Percentiles rank a stretch among this genome's conserved stretches.
Evolutionary conservation across 53 echinoderm and acorn worm species (phyloP).

Genomic region (Apostichopus leukothele): DNA sequence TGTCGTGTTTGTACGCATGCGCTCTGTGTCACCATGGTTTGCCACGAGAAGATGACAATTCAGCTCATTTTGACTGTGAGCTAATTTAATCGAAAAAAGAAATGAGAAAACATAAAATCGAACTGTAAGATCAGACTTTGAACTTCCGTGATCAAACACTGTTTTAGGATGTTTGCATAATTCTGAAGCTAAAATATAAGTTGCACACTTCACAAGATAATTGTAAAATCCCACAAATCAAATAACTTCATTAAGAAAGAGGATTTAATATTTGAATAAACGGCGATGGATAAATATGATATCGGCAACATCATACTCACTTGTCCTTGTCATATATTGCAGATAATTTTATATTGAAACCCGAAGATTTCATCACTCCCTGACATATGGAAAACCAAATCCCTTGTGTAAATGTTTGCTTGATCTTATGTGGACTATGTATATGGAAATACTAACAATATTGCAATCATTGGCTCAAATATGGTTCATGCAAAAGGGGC

Average conservation of each 20-base stretch:
- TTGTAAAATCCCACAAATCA: neutral
- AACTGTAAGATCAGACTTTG: slow-evolving; percentile 11
- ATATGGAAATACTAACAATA: too few relatives aligned
- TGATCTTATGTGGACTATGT: too few relatives aligned
- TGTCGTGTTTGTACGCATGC: neutral
- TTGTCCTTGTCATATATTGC: too few relatives aligned
- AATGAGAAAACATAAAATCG: neutral
- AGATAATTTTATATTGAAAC: too few relatives aligned
- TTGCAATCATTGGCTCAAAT: too few relatives aligned
- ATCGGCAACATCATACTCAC: too few relatives aligned
- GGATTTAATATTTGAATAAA: neutral
- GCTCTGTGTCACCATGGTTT: neutral
- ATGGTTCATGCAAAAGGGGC: too few relatives aligned
- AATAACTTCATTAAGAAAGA: neutral
- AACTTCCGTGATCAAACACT: slow-evolving; percentile 10
- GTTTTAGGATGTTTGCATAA: neutral
- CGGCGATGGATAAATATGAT: too few relatives aligned
- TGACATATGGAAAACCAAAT: too few relatives aligned
- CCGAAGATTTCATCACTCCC: too few relatives aligned
- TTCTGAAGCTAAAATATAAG: too few relatives aligned
- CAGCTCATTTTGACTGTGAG: neutral
- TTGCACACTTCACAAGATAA: neutral
- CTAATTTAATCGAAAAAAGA: neutral
- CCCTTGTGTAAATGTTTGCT: too few relatives aligned
- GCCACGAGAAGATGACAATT: neutral